Evolutionary conservation across 1,140 invertebrate genomes (phyloP).

Genomic region (Homarus americanus): DNA sequence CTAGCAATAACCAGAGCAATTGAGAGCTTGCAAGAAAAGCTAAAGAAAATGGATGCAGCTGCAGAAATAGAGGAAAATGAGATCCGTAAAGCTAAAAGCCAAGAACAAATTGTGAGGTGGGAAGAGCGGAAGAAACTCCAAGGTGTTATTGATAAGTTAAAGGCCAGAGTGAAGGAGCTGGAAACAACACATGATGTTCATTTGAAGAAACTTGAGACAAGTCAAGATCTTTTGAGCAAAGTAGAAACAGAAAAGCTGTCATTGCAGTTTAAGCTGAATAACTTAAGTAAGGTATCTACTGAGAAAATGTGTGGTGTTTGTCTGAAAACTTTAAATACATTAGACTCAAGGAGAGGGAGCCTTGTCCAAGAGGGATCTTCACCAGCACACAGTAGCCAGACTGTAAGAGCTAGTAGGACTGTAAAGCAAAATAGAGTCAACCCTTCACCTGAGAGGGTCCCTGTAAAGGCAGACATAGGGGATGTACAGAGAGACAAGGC

Average conservation of each 20-base stretch:
- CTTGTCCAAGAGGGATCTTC: not conserved
- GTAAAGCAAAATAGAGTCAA: conserved; percentile 13
- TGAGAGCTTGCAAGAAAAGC: conserved; percentile 53
- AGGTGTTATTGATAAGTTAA: conserved; percentile 54
- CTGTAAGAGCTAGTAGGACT: not conserved
- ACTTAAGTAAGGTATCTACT: conserved; percentile 40
- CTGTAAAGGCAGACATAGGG: not conserved
- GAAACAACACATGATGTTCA: conserved; percentile 31
- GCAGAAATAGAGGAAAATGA: conserved; percentile 53
- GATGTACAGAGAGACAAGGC: not conserved
- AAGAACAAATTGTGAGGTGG: conserved; percentile 63
- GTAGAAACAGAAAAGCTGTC: conserved; percentile 58
- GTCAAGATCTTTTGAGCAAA: conserved; percentile 52
- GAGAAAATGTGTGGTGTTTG: conserved; percentile 68
- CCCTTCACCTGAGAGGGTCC: conserved; percentile 37
- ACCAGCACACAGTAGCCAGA: not conserved
- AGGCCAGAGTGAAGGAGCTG: conserved; percentile 49
- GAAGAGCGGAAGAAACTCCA: conserved; percentile 66
- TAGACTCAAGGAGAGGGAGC: conserved; percentile 19
- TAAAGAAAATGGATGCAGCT: conserved; percentile 58
- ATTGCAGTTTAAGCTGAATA: conserved; percentile 52
- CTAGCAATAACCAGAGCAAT: conserved; percentile 51
- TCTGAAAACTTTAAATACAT: conserved; percentile 57
- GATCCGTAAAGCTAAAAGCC: conserved; percentile 35
- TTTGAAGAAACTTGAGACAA: conserved; percentile 53